Base-by-base conservation (phyloP, 2,888 invertebrate genomes). In the Morpho helenor region DNA sequence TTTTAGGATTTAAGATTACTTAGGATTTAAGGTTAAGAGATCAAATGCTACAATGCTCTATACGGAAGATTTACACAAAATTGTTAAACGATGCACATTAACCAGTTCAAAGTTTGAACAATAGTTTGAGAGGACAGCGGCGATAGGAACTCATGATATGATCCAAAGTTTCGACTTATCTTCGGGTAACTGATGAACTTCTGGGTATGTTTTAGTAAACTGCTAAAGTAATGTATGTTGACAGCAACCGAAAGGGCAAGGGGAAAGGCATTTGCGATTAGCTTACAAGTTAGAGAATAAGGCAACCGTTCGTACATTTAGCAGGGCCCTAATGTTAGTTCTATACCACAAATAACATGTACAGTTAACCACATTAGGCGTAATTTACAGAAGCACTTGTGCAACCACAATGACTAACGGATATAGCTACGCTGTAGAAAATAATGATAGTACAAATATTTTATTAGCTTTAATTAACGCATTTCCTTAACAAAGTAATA, bases 281-380 rank as follows among this genome's bases (percentile, higher is more conserved):
- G 10, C 39, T 2, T 39, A n/a, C n/a, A 44, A 51, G 44, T 52
- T 52, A 39, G 44, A 31, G 52, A 10, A 45, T 3, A 43, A 7
- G 50, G n/a, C 23, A 8, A 31, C 43, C 23, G 23, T 9, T 22
- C 10, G 10, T 9, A 45, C 45, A 52, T 52, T 45, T 45, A 52
- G 39, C 39, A 44, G 8, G 1, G 39, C 31, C 31, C 52, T 45
- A 52, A 52, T 44, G 52, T 45, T 31, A 52, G 39, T 52, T 45
- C 8, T 39, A 45, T 39, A 52, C 52, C 42, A 43, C 48, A 57
- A 52, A 52, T 52, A 43, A 42, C 47, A 48, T 42, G 48, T n/a
- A 52, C 8, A n/a, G 43, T 31, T 31, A 31, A 31, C 16, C 42
- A 16, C 57, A 57, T 57, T 57, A 52, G 42, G 46, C 47, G 47